These are phyloP conservation scores for Temnothorax ravouxi DNA, from an alignment of 2,888 invertebrate genomes.

Conservation along the genomic window DNA sequence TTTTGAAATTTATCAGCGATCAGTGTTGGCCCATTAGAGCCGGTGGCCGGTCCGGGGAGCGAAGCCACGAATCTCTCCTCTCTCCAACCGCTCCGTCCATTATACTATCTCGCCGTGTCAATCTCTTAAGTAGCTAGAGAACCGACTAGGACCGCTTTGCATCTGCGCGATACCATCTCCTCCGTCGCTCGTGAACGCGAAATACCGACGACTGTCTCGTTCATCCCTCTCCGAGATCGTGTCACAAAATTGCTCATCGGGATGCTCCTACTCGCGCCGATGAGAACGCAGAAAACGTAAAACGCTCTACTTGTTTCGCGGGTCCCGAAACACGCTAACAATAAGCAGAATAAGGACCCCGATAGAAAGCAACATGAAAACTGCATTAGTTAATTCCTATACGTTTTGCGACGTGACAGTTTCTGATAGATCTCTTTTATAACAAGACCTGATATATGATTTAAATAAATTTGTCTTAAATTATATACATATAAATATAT, in stretches of 20 bases:
- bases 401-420: not conserved
- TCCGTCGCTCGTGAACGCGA: constrained; percentile 57
- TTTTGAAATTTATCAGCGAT: constrained; percentile 78
- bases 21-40: constrained; percentile 80
- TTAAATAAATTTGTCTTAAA: not conserved
- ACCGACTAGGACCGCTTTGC: constrained; percentile 77
- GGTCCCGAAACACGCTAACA: not conserved
- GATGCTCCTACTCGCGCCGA: constrained; percentile 17
- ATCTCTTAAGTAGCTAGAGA: constrained; percentile 86
- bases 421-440: not conserved
- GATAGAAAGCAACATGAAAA: not conserved
- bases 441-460: not conserved
- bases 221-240: constrained; percentile 19
- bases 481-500: not conserved
- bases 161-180: constrained; percentile 69
- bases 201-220: constrained; percentile 47
- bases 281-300: constrained; percentile 21
- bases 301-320: not conserved
- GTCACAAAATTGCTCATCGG: constrained; percentile 37
- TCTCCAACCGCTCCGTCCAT: constrained; percentile 79
- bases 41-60: constrained; percentile 64
- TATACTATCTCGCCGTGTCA: constrained; percentile 85
- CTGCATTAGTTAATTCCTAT: constrained; percentile 15
- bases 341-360: not conserved
- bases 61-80: constrained; percentile 57